Evolutionary conservation across 2,797 vertebrate genomes (phyloP).

Genomic region (Alfaro cultratus): DNA sequence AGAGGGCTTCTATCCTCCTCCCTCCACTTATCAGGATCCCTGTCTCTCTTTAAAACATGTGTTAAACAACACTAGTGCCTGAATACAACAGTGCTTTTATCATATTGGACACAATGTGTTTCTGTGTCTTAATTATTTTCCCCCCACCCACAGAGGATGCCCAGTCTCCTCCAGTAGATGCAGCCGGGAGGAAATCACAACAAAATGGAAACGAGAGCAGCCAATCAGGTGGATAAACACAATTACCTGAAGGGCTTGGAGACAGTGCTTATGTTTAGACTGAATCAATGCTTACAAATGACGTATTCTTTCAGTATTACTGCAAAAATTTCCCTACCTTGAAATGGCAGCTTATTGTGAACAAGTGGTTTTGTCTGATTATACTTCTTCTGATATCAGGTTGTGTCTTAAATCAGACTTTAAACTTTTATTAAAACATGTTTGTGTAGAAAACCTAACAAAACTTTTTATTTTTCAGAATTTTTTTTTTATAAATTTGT

Average conservation of each 20-base stretch:
- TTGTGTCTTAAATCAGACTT: neutral
- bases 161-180: conserved; percentile 23
- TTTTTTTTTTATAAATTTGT: neutral
- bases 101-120: neutral
- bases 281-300: neutral
- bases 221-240: conserved; percentile 56
- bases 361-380: neutral
- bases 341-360: neutral
- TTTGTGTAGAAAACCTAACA: neutral
- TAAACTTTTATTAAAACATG: neutral
- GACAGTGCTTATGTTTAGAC: neutral
- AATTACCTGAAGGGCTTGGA: neutral
- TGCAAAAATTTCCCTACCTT: neutral
- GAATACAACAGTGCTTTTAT: neutral
- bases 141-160: conserved; percentile 30
- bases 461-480: neutral
- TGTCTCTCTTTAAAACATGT: neutral
- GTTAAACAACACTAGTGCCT: neutral
- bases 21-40: neutral
- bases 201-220: conserved; percentile 54
- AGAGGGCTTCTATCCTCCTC: neutral
- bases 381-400: neutral
- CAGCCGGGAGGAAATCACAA: conserved; percentile 14
- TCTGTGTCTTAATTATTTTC: conserved; percentile 11
- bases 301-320: neutral